phyloP scores from a whole-genome alignment of 1,140 invertebrate genomes.

The Akabosia matsudoensis region DNA sequence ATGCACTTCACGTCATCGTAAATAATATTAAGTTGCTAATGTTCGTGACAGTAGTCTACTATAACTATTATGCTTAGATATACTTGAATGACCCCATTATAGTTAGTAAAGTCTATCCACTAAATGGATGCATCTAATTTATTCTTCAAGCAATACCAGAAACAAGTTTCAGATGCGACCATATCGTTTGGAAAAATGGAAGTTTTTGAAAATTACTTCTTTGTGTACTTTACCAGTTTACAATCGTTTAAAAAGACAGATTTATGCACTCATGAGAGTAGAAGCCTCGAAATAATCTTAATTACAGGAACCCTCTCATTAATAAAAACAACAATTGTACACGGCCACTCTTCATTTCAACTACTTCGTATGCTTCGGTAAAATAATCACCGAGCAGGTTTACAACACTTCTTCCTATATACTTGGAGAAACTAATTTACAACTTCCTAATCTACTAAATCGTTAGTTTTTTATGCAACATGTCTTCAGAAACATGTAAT shows the following conservation, averaged over 20 bases:
- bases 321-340: neutral
- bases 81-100: neutral
- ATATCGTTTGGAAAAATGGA: too few species aligned
- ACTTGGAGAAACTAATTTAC: neutral
- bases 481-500: neutral
- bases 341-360: too few species aligned
- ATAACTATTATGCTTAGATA: neutral
- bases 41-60: neutral
- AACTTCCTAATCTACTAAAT: neutral
- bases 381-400: too few species aligned
- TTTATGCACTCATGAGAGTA: neutral
- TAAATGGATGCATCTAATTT: too few species aligned
- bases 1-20: neutral
- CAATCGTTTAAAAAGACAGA: neutral
- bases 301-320: too few species aligned
- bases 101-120: too few species aligned
- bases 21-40: neutral
- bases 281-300: neutral
- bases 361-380: too few species aligned
- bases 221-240: neutral
- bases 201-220: too few species aligned
- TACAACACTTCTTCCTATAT: neutral
- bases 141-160: too few species aligned
- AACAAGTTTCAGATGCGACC: too few species aligned
- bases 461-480: neutral